Evolutionary conservation across 64 coral and sea anemone genomes (phyloP).

Genomic region (Pachyseris speciosa): DNA sequence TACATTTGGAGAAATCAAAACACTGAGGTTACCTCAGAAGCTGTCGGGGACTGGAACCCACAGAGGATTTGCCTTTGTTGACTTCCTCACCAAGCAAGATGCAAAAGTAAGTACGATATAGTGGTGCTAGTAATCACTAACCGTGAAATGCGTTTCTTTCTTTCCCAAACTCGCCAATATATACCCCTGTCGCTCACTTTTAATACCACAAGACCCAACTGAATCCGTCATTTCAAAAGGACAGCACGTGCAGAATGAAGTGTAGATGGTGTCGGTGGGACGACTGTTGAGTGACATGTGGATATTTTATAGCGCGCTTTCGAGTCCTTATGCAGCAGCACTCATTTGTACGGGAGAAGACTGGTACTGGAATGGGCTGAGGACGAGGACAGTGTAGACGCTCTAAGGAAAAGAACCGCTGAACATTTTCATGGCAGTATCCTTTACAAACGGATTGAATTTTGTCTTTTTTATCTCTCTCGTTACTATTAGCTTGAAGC

Average conservation of each 20-base stretch:
- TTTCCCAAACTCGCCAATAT: too few species aligned
- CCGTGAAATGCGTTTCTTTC: too few species aligned
- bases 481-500: too few species aligned
- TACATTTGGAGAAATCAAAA: slow-evolving; percentile 98
- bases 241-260: too few species aligned
- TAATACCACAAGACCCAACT: too few species aligned
- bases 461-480: too few species aligned
- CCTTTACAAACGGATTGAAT: slow-evolving; percentile 35
- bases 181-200: too few species aligned
- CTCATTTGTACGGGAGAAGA: slow-evolving; percentile 95
- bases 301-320: slow-evolving; percentile 85
- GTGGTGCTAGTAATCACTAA: too few species aligned
- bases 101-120: slow-evolving; percentile 77
- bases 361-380: slow-evolving; percentile 98
- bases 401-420: slow-evolving; percentile 95
- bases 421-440: slow-evolving; percentile 96
- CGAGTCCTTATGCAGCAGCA: slow-evolving; percentile 87
- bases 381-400: slow-evolving; percentile 89
- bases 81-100: slow-evolving; percentile 98
- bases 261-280: neutral
- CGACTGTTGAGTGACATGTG: neutral
- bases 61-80: slow-evolving; percentile 96
- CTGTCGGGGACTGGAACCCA: slow-evolving; percentile 80
- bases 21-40: slow-evolving; percentile 85
- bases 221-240: too few species aligned